Evolutionary conservation across 2,113 vertebrate species (phyloP).

Genomic region (chimpanzee (Pan troglodytes)): NHGRI_mPanTro3-v2.1_pri NC_072411.2:120063001-120063500

Average conservation of each 20-base stretch:
- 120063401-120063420: constrained; percentile 88
- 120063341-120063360: constrained; percentile 63
- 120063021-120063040: background rate
- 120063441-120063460: constrained; percentile 90
- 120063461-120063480: constrained; percentile 84
- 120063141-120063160: constrained; percentile 37
- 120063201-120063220: background rate
- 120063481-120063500: constrained; percentile 54
- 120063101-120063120: background rate
- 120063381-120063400: constrained; percentile 77
- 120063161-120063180: background rate
- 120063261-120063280: constrained; percentile 71
- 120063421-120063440: constrained; percentile 90
- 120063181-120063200: background rate
- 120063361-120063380: constrained; percentile 68
- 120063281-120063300: constrained; percentile 78
- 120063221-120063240: background rate
- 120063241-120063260: background rate
- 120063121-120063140: background rate
- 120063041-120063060: background rate
- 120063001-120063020: background rate
- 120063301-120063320: constrained; percentile 69
- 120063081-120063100: background rate
- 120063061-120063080: background rate
- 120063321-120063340: constrained; percentile 67